Percentiles rank a stretch among this genome's conserved stretches.
phyloP scores from a whole-genome alignment of 1,140 invertebrate species.

The Drosophila pseudoobscura region DNA sequence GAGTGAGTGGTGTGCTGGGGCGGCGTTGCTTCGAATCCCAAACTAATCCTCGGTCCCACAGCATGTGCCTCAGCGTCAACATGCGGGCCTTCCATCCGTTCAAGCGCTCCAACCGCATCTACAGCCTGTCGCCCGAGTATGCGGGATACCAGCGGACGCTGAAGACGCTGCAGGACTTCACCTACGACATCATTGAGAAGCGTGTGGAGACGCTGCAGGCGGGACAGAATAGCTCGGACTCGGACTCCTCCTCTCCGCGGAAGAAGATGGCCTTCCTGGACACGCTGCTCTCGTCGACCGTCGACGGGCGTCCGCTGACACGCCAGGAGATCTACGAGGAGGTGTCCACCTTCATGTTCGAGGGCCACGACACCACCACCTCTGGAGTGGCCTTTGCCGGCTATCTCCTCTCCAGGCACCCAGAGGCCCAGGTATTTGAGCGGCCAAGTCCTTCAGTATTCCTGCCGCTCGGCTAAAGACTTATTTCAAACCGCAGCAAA shows the following conservation, averaged over 20 bases:
- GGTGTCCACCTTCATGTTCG: conserved; percentile 90
- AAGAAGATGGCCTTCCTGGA: conserved; percentile 76
- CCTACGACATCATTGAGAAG: conserved; percentile 74
- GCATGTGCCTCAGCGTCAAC: conserved; percentile 73
- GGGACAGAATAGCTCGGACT: conserved; percentile 1
- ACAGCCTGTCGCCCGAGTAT: conserved; percentile 51
- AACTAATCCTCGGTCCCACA: neutral
- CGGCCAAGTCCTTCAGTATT: no score
- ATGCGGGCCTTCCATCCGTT: conserved; percentile 67
- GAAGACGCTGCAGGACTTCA: conserved; percentile 67
- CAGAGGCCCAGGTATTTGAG: conserved; percentile 51
- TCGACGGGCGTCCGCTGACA: conserved; percentile 85
- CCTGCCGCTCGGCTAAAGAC: no score
- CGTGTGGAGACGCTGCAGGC: conserved; percentile 42
- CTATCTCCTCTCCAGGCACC: conserved; percentile 68
- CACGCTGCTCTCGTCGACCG: conserved; percentile 74
- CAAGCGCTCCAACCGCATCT: conserved; percentile 52
- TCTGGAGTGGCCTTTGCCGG: conserved; percentile 79
- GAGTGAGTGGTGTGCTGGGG: conserved; percentile 44
- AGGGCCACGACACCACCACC: conserved; percentile 84
- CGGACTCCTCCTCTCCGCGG: neutral
- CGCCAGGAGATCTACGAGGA: conserved; percentile 88
- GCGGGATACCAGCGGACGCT: conserved; percentile 39
- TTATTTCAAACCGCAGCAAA: conserved; percentile 57
- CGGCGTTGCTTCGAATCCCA: no score